phyloP scores from a whole-genome alignment of 1,140 invertebrate genomes.

The Ectropis grisescens region DNA sequence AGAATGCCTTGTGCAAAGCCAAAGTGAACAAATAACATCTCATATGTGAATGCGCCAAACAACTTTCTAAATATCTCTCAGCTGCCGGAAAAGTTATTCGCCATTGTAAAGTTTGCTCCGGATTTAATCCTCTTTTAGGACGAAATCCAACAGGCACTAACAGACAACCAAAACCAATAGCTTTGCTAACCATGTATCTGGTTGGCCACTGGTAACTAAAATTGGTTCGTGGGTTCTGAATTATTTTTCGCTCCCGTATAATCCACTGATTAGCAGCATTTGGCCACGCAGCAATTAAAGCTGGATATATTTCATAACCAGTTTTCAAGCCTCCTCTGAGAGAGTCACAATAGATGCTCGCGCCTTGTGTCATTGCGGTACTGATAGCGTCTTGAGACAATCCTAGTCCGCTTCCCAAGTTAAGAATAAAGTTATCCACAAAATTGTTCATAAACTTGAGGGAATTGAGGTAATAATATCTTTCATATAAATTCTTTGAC shows the following conservation, averaged over 20 bases:
- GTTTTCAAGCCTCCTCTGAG: constrained; percentile 47
- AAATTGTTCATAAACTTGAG: constrained; percentile 75
- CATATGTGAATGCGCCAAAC: constrained; percentile 77
- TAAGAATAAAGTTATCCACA: constrained; percentile 70
- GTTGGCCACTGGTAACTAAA: constrained; percentile 77
- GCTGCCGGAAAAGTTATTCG: constrained; percentile 80
- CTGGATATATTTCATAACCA: constrained; percentile 74
- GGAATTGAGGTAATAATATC: constrained; percentile 72
- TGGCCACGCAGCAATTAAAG: constrained; percentile 77
- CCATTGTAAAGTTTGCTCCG: constrained; percentile 78
- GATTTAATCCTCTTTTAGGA: constrained; percentile 71
- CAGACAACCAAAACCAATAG: constrained; percentile 77
- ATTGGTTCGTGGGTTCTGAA: constrained; percentile 69
- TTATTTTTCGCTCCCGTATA: constrained; percentile 65
- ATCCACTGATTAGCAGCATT: constrained; percentile 76
- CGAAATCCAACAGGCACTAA: constrained; percentile 77
- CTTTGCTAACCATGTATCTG: constrained; percentile 73
- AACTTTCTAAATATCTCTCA: constrained; percentile 79
- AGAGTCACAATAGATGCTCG: constrained; percentile 72
- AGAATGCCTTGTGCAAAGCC: constrained; percentile 76
- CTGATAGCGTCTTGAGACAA: constrained; percentile 62
- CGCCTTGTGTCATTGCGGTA: constrained; percentile 68
- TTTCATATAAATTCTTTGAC: constrained; percentile 62
- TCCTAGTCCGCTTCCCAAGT: constrained; percentile 66
- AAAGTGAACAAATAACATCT: constrained; percentile 77